A percentile compares a stretch with the other conserved stretches of the same genome.
These are phyloP conservation scores for Synergus itoensis DNA, from an alignment of 2,888 invertebrate genomes.

Conservation along the genomic window DNA sequence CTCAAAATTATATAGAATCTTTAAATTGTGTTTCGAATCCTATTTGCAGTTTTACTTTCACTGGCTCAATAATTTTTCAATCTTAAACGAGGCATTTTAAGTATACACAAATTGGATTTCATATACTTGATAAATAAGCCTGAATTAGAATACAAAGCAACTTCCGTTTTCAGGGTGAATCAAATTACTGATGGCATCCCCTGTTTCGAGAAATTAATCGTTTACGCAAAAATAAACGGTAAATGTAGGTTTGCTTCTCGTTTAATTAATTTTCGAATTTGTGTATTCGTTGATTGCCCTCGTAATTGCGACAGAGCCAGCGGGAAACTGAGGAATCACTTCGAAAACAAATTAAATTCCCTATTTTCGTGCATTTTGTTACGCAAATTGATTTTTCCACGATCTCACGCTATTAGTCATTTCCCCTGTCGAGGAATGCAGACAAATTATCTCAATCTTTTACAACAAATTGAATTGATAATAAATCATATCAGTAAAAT, in stretches of 20 bases:
- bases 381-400: constrained; percentile 25
- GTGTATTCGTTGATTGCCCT: constrained; percentile 16
- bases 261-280: constrained; percentile 24
- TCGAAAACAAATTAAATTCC: constrained; percentile 27
- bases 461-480: neutral
- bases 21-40: too few relatives aligned
- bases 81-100: neutral
- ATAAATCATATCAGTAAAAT: neutral
- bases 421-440: neutral
- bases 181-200: neutral
- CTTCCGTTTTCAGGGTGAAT: neutral
- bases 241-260: neutral
- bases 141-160: neutral
- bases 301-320: neutral
- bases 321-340: constrained; percentile 27
- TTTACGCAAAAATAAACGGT: neutral
- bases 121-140: neutral
- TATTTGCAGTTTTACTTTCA: neutral
- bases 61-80: neutral
- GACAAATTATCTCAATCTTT: constrained; percentile 11
- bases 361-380: constrained; percentile 15
- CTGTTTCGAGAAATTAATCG: neutral
- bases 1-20: neutral
- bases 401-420: constrained; percentile 8
- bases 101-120: neutral